Base-by-base conservation (phyloP, 2,888 invertebrate genomes). In the Rhamnusium bicolor region DNA sequence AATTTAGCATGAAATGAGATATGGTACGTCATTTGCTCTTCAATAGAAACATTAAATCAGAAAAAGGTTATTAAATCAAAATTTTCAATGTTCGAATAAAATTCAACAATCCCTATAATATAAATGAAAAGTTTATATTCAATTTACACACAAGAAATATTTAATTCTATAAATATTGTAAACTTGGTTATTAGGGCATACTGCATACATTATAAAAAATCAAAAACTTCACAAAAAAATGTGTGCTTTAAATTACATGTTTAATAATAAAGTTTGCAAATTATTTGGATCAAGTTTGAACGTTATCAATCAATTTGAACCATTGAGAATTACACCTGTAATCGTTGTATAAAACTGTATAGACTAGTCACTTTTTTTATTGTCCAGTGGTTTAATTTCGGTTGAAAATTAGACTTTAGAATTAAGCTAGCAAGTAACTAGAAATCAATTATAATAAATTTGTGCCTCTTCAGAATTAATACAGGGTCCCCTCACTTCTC, bases 281-380 rank as follows among this genome's bases (percentile, higher is more conserved):
- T 40, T n/a, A 14, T 40, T 40, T 40, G 40, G 4, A 2, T 12
- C 12, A n/a, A 40, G 1, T 10, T 10, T 40, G 40, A 40, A 40
- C 40, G 40, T n/a, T 40, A 32, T 8, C 29, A n/a, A 10, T 12
- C 40, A n/a, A 40, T 3, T 2, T n/a, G 40, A 14, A n/a, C 10
- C 32, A 10, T 32, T 32, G n/a, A 40, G 40, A 40, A 56, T 7
- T 21, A 1, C 27, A 24, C 27, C 5, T 8, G 10, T 27, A 56
- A 56, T 21, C 32, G 29, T 58, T 58, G 58, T 12, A 29, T 14
- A 58, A 69, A 69, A 69, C 51, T 69, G 69, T 62, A 62, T 69
- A 69, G 69, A 69, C 69, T 69, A 69, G 69, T 69, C 69, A 69
- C 19, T 46, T 56, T 67, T 56, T 58, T 54, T 10, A n/a, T 32